Base-by-base conservation (phyloP, 2,888 invertebrate species). In the Koerneria pararmatus region DNA sequence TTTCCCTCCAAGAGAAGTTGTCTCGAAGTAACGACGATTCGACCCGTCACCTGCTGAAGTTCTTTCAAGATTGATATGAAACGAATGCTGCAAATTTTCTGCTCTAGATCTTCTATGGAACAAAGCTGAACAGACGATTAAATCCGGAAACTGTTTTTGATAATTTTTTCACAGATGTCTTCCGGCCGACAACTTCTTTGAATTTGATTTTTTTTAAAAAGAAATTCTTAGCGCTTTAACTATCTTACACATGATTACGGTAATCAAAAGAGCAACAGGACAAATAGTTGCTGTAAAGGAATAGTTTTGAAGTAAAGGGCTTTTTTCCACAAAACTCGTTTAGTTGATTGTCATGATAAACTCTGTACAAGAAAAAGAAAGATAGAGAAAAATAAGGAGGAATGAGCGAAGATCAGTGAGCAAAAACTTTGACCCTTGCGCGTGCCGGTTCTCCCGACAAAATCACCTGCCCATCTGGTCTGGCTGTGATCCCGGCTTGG, bases 401-500 rank as follows among this genome's bases (percentile, higher is more conserved):
- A 46, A 15, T 19, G n/a, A n/a, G n/a, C 11, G 46, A 46, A 46
- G 19, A 46, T 46, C 46, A 46, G 11, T 46, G 46, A 46, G 19
- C 11, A 46, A 46, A 15, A 46, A 19, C 19, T 46, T 46, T 15
- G 46, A 11, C 11, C n/a, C 46, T n/a, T 15, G 11, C n/a, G 11
- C 11, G n/a, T n/a, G 11, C 11, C 11, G n/a, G 11, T 15, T 15
- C 46, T 41, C 11, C 46, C 11, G n/a, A n/a, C n/a, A 15, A 15
- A 8, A 24, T 31, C 35, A 69, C 74, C 72, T 62, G 72, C 68
- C 61, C 77, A 77, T 29, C 79, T 69, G 15, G 76, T 75, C 54
- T 74, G 71, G 24, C 78, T 79, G 24, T 73, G 72, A 69, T 82
- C 82, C 53, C 82, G 66, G 34, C 79, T 79, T 19, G 81, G 77